Conservation (phyloP, 2,113 vertebrate genomes). For the Microcebus griseorufus region DNA sequence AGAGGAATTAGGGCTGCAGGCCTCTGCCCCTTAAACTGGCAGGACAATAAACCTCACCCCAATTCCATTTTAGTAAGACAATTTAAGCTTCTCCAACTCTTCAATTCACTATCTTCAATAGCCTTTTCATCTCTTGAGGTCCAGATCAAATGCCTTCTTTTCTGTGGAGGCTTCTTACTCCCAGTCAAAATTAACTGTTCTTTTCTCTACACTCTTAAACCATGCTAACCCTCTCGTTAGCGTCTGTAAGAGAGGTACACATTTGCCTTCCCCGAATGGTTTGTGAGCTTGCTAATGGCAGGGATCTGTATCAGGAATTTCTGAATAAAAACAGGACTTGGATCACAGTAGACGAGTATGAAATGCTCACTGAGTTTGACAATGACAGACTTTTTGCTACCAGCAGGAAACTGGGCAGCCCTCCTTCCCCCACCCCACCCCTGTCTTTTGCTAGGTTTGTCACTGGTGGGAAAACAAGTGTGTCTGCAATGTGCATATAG, state of each 20-base stretch:
- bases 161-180: slow-evolving; percentile 25
- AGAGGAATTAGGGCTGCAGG: slow-evolving; percentile 27
- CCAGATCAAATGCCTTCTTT: slow-evolving; percentile 55
- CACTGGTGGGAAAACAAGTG: background rate
- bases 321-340: background rate
- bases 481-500: background rate
- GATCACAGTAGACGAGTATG: background rate
- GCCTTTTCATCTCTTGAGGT: slow-evolving; percentile 59
- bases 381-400: background rate
- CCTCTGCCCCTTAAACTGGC: slow-evolving; percentile 22
- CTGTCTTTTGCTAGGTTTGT: background rate
- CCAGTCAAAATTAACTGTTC: slow-evolving; percentile 43
- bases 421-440: background rate
- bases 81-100: slow-evolving; percentile 56
- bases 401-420: background rate
- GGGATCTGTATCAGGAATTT: background rate
- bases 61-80: slow-evolving; percentile 47
- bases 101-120: slow-evolving; percentile 54
- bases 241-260: background rate
- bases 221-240: background rate
- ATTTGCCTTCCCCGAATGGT: background rate
- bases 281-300: background rate
- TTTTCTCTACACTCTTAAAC: background rate
- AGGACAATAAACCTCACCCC: slow-evolving; percentile 28
- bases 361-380: background rate